A percentile compares a stretch with the other conserved stretches of the same genome.
Evolutionary conservation across 2,888 invertebrate genomes (phyloP).

Genomic region (Tachina grossa): DNA sequence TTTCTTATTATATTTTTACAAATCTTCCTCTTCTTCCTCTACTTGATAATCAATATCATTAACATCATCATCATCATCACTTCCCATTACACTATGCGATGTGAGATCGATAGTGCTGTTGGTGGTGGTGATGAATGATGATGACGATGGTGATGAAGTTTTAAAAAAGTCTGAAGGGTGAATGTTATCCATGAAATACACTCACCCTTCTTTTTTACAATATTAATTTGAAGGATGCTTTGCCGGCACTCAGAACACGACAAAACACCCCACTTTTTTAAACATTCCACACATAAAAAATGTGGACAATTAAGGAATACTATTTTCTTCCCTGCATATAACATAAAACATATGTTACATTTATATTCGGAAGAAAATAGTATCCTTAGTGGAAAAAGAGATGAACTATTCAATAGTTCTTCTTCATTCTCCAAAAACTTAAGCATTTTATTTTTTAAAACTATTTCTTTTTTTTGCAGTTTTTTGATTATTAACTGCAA

Average conservation of each 20-base stretch:
- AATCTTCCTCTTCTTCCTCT: no score
- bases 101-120: not conserved
- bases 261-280: not conserved
- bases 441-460: not conserved
- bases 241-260: not conserved
- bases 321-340: not conserved
- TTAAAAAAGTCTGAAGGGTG: not conserved
- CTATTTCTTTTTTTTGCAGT: not conserved
- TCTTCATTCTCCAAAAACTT: not conserved
- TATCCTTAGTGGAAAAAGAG: not conserved
- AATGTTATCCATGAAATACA: not conserved
- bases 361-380: not conserved
- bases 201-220: not conserved
- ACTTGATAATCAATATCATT: not conserved
- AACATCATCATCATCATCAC: not conserved
- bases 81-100: slow-evolving; percentile 1
- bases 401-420: not conserved
- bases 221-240: not conserved
- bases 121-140: not conserved
- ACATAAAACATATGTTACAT: not conserved
- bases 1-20: no score
- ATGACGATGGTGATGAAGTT: not conserved
- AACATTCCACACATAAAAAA: not conserved
- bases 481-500: not conserved
- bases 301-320: not conserved